phyloP scores from a whole-genome alignment of 2,888 invertebrate species.

The Ochropleura plecta region DNA sequence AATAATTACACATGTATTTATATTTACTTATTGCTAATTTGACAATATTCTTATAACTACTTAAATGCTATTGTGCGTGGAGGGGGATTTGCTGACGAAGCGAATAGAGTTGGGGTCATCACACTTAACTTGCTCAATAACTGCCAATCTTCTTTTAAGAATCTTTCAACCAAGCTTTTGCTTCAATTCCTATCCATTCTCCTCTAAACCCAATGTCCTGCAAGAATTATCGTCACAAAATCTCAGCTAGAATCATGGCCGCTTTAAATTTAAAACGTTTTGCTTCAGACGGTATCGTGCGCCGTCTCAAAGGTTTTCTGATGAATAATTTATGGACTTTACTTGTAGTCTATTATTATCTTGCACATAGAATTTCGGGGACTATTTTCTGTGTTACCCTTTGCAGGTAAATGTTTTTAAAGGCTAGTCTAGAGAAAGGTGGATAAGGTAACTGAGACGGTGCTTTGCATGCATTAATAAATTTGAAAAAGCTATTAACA shows the following conservation, averaged over 20 bases:
- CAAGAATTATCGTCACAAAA: conserved; percentile 48
- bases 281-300: conserved; percentile 42
- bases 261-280: conserved; percentile 63
- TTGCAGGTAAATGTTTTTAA: conserved; percentile 24
- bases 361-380: conserved; percentile 43
- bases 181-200: conserved; percentile 17
- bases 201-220: conserved; percentile 28
- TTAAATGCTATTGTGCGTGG: no score
- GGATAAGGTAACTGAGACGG: conserved; percentile 1
- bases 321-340: conserved; percentile 61
- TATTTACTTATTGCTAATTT: no score
- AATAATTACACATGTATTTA: no score
- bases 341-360: conserved; percentile 57
- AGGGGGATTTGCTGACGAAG: no score
- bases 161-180: neutral
- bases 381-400: conserved; percentile 39
- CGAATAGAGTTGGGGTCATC: no score
- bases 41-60: no score
- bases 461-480: conserved; percentile 15
- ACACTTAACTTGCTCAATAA: no score
- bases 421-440: conserved; percentile 3
- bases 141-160: neutral
- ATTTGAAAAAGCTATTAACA: neutral
- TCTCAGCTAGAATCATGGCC: conserved; percentile 44
- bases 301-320: conserved; percentile 44